These are phyloP conservation scores for Ichneumoninae sp. DNA, from an alignment of 2,888 invertebrate genomes.

Conservation along the genomic window DNA sequence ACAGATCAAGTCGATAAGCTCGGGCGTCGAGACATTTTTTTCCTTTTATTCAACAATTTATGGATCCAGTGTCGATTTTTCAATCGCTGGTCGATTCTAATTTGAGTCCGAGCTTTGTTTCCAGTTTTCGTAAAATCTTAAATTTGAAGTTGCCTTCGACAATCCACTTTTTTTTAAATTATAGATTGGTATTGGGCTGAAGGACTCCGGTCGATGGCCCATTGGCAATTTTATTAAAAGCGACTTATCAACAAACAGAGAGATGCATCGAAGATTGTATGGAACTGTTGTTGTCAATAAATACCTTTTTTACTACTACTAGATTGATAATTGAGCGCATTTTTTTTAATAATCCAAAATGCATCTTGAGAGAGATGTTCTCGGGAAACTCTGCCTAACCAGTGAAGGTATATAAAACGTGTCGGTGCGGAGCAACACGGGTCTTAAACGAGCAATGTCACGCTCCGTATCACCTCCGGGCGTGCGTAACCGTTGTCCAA, in stretches of 20 bases:
- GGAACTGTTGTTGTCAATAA: no score
- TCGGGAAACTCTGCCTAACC: background rate
- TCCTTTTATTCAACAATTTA: background rate
- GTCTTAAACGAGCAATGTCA: conserved; percentile 79
- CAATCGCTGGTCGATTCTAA: background rate
- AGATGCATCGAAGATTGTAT: no score
- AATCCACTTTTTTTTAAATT: no score
- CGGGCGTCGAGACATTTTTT: background rate
- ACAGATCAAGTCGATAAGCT: background rate
- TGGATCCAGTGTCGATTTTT: background rate
- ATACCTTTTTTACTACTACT: no score
- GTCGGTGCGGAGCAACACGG: conserved; percentile 22
- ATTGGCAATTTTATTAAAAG: no score
- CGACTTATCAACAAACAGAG: no score
- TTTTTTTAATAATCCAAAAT: background rate
- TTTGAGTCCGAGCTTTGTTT: no score
- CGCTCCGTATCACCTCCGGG: conserved; percentile 78
- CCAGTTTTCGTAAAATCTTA: no score
- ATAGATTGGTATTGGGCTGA: no score
- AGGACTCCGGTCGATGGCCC: no score
- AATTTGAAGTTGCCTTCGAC: no score
- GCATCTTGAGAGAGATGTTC: background rate
- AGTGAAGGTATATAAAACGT: background rate
- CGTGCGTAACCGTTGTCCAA: conserved; percentile 74
- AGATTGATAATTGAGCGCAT: background rate